Base-by-base conservation (phyloP, 2,888 invertebrate genomes). In the Eilema caniola region DNA sequence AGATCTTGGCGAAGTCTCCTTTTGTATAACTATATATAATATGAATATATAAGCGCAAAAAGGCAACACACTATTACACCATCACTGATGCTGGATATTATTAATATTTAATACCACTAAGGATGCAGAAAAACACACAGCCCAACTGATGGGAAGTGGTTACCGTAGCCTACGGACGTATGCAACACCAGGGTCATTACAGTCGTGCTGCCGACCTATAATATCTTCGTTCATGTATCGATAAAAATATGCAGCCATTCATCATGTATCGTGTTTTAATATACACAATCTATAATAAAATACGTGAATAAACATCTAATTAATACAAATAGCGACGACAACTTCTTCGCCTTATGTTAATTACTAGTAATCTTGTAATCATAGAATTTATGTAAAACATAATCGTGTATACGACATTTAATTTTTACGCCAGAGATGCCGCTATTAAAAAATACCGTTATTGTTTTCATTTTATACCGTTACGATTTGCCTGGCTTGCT, bases 301-400 rank as follows among this genome's bases (percentile, higher is more conserved):
- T 24, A 69, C 66, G 33, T 37, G 31, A 28, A 60, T 20, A 64
- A 60, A 41, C 72, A 67, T 71, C 76, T 72, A 76, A 78, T 80
- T 72, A 74, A 72, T 73, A 77, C 24, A 53, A 67, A 67, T 68
- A 70, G 75, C 69, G 70, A 47, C 63, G 56, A 77, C 75, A 77
- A 57, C 77, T 59, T 66, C 57, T 70, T 76, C 75, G 69, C 72
- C 69, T 75, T 73, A 72, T 71, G 68, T 71, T 76, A 72, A 74
- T 79, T 41, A 72, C 71, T 80, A 71, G 72, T 79, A 76, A 80
- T 80, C 76, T 76, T 67, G 63, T 79, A 80, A 80, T 78, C 71
- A 74, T 79, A 76, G 14, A 59, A 59, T 28, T 25, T 59, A 59
- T 59, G 59, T 59, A 62, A 70, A 70, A 73, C 65, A 66, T 77